A percentile compares a stretch with the other conserved stretches of the same genome.
Conservation (phyloP, 2,888 invertebrate genomes). For the Erebia ligea region DNA sequence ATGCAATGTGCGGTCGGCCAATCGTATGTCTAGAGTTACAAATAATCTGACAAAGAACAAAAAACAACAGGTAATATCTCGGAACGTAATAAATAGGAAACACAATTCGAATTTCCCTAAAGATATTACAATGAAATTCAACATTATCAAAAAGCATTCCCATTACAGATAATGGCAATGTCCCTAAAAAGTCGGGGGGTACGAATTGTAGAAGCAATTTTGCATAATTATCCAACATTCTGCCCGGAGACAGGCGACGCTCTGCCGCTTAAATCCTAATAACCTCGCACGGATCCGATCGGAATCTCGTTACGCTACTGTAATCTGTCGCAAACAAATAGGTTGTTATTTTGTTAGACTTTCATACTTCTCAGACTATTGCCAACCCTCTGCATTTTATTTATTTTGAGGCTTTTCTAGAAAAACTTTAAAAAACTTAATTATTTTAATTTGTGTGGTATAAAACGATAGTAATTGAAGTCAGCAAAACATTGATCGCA, state of each 20-base stretch:
- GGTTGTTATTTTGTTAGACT: constrained; percentile 59
- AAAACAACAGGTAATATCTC: constrained; percentile 39
- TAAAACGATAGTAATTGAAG: neutral
- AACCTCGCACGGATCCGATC: constrained; percentile 72
- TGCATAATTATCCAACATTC: constrained; percentile 78
- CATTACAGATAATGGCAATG: constrained; percentile 80
- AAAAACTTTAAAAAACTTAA: neutral
- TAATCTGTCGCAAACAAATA: constrained; percentile 71
- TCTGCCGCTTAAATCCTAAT: constrained; percentile 77
- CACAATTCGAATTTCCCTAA: constrained; percentile 63
- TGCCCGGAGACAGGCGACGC: constrained; percentile 64
- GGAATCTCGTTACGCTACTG: constrained; percentile 75
- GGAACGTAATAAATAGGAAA: constrained; percentile 60
- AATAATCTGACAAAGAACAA: constrained; percentile 43
- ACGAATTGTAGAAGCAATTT: constrained; percentile 80
- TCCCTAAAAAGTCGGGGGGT: constrained; percentile 76
- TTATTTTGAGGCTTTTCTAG: neutral
- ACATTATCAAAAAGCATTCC: constrained; percentile 80
- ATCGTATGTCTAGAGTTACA: constrained; percentile 64
- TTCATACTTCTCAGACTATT: constrained; percentile 36
- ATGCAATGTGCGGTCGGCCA: constrained; percentile 72
- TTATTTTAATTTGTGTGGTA: neutral
- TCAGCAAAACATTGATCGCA: neutral
- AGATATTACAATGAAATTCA: constrained; percentile 74
- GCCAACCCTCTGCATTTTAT: neutral